Evolutionary conservation across 2,797 vertebrate genomes (phyloP).

Genomic region (Tarsius wallacei): DNA sequence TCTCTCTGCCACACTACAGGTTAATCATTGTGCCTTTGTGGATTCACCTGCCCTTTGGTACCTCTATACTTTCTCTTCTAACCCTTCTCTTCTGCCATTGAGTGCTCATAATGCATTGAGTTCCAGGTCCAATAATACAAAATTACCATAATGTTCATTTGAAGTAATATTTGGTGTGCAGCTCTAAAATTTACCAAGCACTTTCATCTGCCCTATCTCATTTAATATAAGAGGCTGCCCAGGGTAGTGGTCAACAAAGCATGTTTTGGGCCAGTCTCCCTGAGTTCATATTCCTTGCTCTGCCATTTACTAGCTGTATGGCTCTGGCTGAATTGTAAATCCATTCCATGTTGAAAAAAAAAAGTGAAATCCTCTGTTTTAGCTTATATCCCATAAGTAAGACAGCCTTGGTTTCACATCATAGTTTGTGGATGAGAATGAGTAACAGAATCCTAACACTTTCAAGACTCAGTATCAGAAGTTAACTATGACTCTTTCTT

Average conservation of each 20-base stretch:
- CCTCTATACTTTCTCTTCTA: neutral
- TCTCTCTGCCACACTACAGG: neutral
- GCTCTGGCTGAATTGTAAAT: neutral
- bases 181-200: neutral
- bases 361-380: neutral
- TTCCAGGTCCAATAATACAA: neutral
- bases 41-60: neutral
- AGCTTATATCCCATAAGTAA: neutral
- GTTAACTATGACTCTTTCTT: neutral
- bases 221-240: neutral
- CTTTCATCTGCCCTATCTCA: neutral
- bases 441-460: neutral
- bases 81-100: neutral
- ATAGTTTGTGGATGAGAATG: neutral
- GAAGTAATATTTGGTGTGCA: neutral
- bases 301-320: neutral
- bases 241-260: neutral
- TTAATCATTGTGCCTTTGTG: neutral
- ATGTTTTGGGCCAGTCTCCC: neutral
- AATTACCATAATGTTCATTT: neutral
- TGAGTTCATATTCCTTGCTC: neutral
- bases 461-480: neutral
- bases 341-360: conserved; percentile 1
- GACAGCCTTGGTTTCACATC: neutral
- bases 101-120: neutral